Evolutionary conservation across 2,797 vertebrate genomes (phyloP), one percentile per base, ranked within the genome.

Genomic region (Phataginus tetradactyla): DNA sequence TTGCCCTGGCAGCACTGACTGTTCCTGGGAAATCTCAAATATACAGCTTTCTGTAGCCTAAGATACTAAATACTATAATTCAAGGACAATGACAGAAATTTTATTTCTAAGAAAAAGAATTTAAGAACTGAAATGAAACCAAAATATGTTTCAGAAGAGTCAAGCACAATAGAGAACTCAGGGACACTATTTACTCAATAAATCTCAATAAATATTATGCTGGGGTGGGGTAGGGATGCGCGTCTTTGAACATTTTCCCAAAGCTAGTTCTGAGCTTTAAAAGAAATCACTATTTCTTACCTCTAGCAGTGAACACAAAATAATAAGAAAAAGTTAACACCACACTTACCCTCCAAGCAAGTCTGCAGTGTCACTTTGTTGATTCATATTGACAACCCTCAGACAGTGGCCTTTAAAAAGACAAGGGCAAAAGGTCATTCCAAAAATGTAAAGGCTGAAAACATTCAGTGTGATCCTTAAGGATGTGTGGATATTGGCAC

Each of bases 351-450:
- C 99, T 93, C 99, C 99, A 32, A 99, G 98, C 3, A 99, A 99
- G 98, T 99, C 99, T 17, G 99, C 99, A 0, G 99, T 99, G 97
- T 99, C 99, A 97, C 99, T 99, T 97, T 99, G 99, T 91, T 99
- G 99, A 98, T 99, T 99, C 99, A 99, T 99, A 98, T 99, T 99
- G 90, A 99, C 98, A 89, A 99, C 99, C 34, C 99, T 98, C 96
- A 99, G 96, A 96, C 87, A 98, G 96, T 99, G 99, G 66, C 99
- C 99, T 99, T 98, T 37, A 98, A 98, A 94, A 78, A 97, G 84
- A 83, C 92, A 86, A 90, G 23, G 66, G 72, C 9, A 77, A 86
- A 37, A 68, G 10, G 68, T 97, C 49, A 97, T 3, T 61, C 42
- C 51, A 53, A 80, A 4, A 69, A 18, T 55, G 29, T 92, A 74